phyloP scores from a whole-genome alignment of 2,113 vertebrate species.

The Numida meleagris region DNA sequence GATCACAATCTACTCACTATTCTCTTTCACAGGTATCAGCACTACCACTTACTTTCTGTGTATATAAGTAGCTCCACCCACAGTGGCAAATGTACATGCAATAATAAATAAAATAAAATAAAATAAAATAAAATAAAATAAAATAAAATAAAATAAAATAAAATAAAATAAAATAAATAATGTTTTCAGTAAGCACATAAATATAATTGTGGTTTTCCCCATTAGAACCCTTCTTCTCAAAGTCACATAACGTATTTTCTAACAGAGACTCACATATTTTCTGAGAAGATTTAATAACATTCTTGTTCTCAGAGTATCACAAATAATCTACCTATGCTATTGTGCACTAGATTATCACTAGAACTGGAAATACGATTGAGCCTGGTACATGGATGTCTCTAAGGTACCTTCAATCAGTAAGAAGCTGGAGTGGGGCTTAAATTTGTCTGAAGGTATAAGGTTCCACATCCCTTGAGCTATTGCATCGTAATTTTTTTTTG shows the following conservation, averaged over 20 bases:
- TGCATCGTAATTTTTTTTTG: neutral
- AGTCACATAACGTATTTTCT: neutral
- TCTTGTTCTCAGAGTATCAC: neutral
- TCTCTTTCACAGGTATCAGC: neutral
- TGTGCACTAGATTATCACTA: neutral
- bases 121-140: neutral
- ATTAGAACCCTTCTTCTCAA: neutral
- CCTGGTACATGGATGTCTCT: neutral
- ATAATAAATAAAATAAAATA: neutral
- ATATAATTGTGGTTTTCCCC: neutral
- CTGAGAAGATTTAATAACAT: neutral
- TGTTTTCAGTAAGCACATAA: neutral
- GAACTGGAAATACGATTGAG: neutral
- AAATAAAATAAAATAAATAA: too few relatives aligned
- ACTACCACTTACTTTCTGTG: neutral
- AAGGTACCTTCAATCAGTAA: neutral
- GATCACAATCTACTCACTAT: neutral
- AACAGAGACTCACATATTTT: neutral
- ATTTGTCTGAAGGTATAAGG: neutral
- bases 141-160: neutral
- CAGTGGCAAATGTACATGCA: neutral
- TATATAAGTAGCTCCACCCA: neutral
- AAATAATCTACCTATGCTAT: neutral
- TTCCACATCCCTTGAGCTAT: neutral
- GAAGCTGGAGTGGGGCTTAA: neutral